phyloP scores from a whole-genome alignment of 2,888 invertebrate genomes.

The Acanthosepion pharaonis region DNA sequence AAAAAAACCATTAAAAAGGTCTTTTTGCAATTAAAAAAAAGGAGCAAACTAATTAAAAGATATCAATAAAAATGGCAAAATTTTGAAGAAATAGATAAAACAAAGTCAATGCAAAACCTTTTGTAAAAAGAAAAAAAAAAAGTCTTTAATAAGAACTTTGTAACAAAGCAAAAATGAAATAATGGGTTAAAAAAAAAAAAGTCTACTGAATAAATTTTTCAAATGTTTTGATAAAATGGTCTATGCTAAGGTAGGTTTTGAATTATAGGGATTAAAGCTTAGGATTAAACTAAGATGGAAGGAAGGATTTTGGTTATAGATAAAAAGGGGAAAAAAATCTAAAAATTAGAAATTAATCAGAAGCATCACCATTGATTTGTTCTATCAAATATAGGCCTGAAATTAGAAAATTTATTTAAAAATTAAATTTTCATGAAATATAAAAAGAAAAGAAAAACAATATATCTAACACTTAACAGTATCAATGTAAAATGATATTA shows the following conservation, averaged over 20 bases:
- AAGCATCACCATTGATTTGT: background rate
- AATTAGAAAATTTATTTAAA: background rate
- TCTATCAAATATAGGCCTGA: background rate
- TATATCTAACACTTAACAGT: too few relatives aligned
- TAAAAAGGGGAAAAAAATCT: background rate
- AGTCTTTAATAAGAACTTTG: background rate
- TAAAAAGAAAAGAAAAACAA: too few relatives aligned
- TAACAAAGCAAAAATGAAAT: background rate
- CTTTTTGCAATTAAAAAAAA: too few relatives aligned
- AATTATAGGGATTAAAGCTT: background rate
- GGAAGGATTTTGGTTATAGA: background rate
- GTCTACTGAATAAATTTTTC: background rate
- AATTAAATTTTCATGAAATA: background rate
- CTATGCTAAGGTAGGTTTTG: background rate
- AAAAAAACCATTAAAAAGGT: too few relatives aligned
- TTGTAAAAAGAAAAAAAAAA: background rate
- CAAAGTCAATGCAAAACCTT: background rate
- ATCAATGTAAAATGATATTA: too few relatives aligned
- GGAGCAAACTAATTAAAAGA: too few relatives aligned
- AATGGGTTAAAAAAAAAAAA: background rate
- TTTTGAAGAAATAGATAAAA: background rate
- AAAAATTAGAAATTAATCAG: background rate
- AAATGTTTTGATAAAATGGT: background rate
- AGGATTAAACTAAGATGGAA: background rate
- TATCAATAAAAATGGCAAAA: background rate